Base-by-base conservation (phyloP, 2,888 invertebrate genomes). In the Trichogramma dendrolimi region DNA sequence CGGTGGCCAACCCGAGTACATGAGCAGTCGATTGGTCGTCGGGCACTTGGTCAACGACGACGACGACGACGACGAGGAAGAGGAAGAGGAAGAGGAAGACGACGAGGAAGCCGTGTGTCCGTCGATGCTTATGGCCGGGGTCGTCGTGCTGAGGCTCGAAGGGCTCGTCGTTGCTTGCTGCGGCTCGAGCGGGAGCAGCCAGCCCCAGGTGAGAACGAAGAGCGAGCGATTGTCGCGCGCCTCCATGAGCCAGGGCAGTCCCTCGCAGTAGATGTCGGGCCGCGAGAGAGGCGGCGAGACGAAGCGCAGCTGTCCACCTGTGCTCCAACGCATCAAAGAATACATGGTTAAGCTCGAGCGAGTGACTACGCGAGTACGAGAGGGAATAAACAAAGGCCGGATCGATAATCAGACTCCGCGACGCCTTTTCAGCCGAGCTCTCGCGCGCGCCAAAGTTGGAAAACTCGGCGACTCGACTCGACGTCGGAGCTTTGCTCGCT, bases 161-260 rank as follows among this genome's bases (percentile, higher is more conserved):
- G 50, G 70, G 60, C 39, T 73, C 73, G 27, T 27, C 40, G 60
- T 40, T 0, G 59, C 83, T 0, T 82, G 79, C 5, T 85, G 80
- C 3, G 86, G 84, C 70, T 86, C 85, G 14, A 85, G 79, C 1
- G 87, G 85, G 67, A 92, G 75, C 72, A 90, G 87, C 68, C 87
- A 87, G 52, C 92, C 92, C 92, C 92, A 92, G 50, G 91, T 90
- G 68, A 92, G 83, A 62, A 93, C 81, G 76, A 91, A 92, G 61
- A 93, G 83, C 48, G 91, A 91, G 55, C 89, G 86, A 75, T 92
- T 92, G 66, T 88, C 86, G 65, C 89, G 85, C 2, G 92, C 90
- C 74, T 89, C 88, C 60, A 92, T 84, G 67, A 92, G 81, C 88
- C 92, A 92, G 4, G 92, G 91, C 61, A 87, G 80, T 62, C 88